Base-by-base conservation (phyloP, 2,888 invertebrate genomes). In the Galerucella calmariensis region DNA sequence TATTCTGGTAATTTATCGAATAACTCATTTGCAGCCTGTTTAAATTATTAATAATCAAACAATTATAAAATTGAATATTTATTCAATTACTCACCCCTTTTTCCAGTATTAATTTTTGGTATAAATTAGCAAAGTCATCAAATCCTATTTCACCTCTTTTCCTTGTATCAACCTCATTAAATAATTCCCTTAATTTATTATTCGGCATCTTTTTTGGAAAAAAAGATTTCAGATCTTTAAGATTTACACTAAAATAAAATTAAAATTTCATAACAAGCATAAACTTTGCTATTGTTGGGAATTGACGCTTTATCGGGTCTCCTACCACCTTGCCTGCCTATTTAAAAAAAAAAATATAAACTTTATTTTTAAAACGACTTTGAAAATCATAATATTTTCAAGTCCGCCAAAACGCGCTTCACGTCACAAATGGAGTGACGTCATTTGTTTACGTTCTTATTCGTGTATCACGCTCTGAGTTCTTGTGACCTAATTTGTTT, bases 171-270 rank as follows among this genome's bases (percentile, higher is more conserved):
- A 97, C 94, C 82, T 96, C 95, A 89, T 95, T 93, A 85, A 96
- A 96, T 75, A 94, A 88, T 82, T 95, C 94, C 84, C 96, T 90
- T 59, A 98, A 88, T 84, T 93, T 94, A 81, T 91, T 94, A 2
- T 95, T 97, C 6, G 95, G 91, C 86, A 97, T 93, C 90, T 98
- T 98, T 87, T 94, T 93, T 44, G 96, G 94, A 70, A 98, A 88
- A 88, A 98, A 97, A 20, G 92, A 91, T 87, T 98, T 98, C 24
- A 98, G 90, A 85, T 97, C 97, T 86, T 96, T 97, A 77, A 98
- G 87, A 2, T 94, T 93, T 11, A 98, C 92, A 79, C 94, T 95
- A 85, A 76, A 88, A 58, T 24, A 27, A 4, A 27, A 27, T 41
- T 41, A 58, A 58, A 24, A 58, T 24, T 58, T 9, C 2, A 24